Conservation (phyloP, 2,888 invertebrate species). For the Eupithecia insigniata region DNA sequence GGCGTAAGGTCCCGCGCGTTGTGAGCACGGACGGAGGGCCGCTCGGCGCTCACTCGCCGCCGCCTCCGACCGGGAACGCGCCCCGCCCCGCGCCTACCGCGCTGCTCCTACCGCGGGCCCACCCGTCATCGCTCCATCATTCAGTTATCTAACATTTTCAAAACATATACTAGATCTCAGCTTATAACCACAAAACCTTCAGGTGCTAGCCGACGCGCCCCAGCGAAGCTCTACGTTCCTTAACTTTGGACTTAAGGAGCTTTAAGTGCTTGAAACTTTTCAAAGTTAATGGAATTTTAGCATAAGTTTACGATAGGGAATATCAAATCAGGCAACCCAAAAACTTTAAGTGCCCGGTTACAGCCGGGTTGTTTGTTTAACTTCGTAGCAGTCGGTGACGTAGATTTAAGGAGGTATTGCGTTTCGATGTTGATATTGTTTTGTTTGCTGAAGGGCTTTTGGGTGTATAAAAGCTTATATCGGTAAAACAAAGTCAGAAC, state of each 20-base stretch:
- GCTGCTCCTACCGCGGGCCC: slow-evolving; percentile 55
- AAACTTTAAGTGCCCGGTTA: slow-evolving; percentile 27
- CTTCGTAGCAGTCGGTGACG: slow-evolving; percentile 14
- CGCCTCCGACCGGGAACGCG: slow-evolving; percentile 52
- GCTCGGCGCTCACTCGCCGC: slow-evolving; percentile 49
- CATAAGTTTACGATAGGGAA: slow-evolving; percentile 42
- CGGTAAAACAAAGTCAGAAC: neutral
- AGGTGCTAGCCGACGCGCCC: slow-evolving; percentile 41
- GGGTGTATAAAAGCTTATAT: neutral
- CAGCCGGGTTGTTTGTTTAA: slow-evolving; percentile 18
- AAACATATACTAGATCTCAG: slow-evolving; percentile 49
- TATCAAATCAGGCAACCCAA: slow-evolving; percentile 40
- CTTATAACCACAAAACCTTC: slow-evolving; percentile 34
- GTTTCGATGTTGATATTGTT: slow-evolving; percentile 6
- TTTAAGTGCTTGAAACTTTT: slow-evolving; percentile 43
- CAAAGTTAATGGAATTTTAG: slow-evolving; percentile 45
- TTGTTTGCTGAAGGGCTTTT: neutral
- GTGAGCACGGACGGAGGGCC: slow-evolving; percentile 50
- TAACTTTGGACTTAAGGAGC: slow-evolving; percentile 38
- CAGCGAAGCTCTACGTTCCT: slow-evolving; percentile 14
- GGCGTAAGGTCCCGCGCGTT: slow-evolving; percentile 68
- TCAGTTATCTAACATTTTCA: slow-evolving; percentile 64
- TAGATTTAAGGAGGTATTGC: neutral
- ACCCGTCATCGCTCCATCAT: slow-evolving; percentile 70
- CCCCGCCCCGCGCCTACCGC: slow-evolving; percentile 57